Conservation (phyloP, 2,797 vertebrate species). For the Salarias fasciatus region DNA sequence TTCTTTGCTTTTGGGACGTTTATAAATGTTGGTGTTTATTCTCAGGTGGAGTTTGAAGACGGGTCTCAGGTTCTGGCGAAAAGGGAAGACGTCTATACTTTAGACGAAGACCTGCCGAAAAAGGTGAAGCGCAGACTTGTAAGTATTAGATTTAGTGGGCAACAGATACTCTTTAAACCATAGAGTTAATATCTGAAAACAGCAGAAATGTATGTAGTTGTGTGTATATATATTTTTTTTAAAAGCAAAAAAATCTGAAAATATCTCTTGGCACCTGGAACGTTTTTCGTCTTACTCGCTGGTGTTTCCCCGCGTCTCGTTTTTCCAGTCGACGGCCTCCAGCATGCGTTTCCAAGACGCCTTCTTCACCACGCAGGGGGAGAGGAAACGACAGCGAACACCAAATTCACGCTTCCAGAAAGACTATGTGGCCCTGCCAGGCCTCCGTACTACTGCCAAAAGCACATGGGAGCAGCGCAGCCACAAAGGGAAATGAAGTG, state of each 20-base stretch:
- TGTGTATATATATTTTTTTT: no score
- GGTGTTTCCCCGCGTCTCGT: constrained; percentile 18
- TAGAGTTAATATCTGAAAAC: neutral
- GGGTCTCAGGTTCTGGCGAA: constrained; percentile 95
- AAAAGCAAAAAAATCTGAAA: neutral
- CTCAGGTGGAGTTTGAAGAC: constrained; percentile 97
- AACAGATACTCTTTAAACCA: constrained; percentile 19
- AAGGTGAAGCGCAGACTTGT: constrained; percentile 97
- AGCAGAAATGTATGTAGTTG: neutral
- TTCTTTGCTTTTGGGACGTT: no score
- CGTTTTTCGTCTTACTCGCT: constrained; percentile 21
- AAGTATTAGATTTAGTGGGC: constrained; percentile 80
- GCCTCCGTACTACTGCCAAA: constrained; percentile 88
- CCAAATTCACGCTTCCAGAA: constrained; percentile 95
- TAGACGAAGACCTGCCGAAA: constrained; percentile 97
- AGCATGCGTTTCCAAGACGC: constrained; percentile 96
- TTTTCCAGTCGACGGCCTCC: constrained; percentile 91
- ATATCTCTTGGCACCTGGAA: neutral
- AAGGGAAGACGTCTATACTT: constrained; percentile 94
- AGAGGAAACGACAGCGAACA: constrained; percentile 92
- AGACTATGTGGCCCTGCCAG: constrained; percentile 92
- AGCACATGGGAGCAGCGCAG: constrained; percentile 88
- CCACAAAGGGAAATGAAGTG: constrained; percentile 84
- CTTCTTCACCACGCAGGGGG: constrained; percentile 90
- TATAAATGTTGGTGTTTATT: no score